These are phyloP conservation scores for Mellilla xanthometata DNA, from an alignment of 2,888 invertebrate genomes.

Conservation along the genomic window DNA sequence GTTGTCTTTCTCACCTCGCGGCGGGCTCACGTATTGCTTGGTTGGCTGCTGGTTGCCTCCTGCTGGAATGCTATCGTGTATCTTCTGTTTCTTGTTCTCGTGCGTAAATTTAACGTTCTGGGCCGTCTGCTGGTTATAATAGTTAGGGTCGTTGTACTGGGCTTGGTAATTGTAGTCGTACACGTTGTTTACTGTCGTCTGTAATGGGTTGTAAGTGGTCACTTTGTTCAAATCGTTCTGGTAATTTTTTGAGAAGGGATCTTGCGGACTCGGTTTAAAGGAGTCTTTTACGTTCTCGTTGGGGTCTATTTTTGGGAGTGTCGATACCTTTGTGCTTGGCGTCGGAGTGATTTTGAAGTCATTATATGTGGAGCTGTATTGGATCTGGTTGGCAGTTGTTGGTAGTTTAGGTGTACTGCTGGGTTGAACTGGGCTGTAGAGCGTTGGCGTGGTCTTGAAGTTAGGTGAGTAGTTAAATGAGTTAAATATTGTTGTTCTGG, in stretches of 20 bases:
- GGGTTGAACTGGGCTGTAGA: constrained; percentile 49
- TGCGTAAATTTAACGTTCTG: constrained; percentile 44
- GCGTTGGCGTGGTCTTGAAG: constrained; percentile 58
- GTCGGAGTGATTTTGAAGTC: constrained; percentile 74
- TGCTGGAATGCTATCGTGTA: constrained; percentile 61
- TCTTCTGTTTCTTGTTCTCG: constrained; percentile 60
- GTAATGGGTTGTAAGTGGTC: constrained; percentile 67
- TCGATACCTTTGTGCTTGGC: constrained; percentile 64
- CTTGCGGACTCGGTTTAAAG: constrained; percentile 75
- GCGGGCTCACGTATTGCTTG: constrained; percentile 55
- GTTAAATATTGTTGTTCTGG: constrained; percentile 68
- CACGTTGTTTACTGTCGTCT: constrained; percentile 55
- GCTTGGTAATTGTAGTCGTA: constrained; percentile 55
- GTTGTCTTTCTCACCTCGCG: constrained; percentile 43
- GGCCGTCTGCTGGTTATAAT: constrained; percentile 38
- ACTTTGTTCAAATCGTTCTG: constrained; percentile 60
- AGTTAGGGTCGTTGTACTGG: constrained; percentile 56
- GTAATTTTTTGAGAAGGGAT: constrained; percentile 64
- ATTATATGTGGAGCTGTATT: constrained; percentile 61
- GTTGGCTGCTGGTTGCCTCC: constrained; percentile 60
- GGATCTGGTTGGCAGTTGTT: constrained; percentile 58
- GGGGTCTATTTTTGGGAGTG: constrained; percentile 63
- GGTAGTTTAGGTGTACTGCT: constrained; percentile 61
- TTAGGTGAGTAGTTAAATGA: constrained; percentile 65
- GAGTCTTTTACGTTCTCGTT: constrained; percentile 55